Percentiles rank a stretch among this genome's conserved stretches.
Evolutionary conservation across 2,797 vertebrate genomes (phyloP).

Genomic region (Bradypodion ventrale): DNA sequence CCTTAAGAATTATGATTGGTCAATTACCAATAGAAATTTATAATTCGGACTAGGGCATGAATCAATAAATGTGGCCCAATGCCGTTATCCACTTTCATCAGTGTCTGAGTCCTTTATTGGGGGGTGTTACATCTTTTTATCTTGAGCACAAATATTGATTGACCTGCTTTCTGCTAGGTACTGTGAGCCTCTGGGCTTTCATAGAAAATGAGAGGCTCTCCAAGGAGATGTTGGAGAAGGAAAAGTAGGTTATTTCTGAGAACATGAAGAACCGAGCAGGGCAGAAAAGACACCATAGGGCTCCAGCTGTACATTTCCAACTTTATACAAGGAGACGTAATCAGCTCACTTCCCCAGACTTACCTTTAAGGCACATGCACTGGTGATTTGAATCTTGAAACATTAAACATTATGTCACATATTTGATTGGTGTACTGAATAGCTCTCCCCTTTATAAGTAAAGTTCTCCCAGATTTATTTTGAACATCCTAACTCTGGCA

Average conservation of each 20-base stretch:
- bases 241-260: constrained; percentile 38
- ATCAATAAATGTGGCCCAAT: too few species aligned
- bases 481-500: background rate
- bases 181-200: constrained; percentile 14
- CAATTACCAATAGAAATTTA: too few species aligned
- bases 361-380: constrained; percentile 5
- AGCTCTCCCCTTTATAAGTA: too few species aligned
- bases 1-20: too few species aligned
- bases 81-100: too few species aligned
- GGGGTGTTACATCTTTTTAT: constrained; percentile 43
- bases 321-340: constrained; percentile 10
- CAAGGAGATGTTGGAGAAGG: constrained; percentile 35
- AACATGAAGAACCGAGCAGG: background rate
- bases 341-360: constrained; percentile 4
- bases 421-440: background rate
- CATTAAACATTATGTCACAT: background rate
- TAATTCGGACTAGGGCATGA: too few species aligned
- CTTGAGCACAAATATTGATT: constrained; percentile 54
- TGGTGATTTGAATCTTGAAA: constrained; percentile 1
- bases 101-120: too few species aligned
- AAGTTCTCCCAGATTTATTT: background rate
- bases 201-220: constrained; percentile 41
- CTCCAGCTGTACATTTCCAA: background rate
- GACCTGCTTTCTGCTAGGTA: constrained; percentile 29
- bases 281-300: background rate